Evolutionary conservation across 2,797 vertebrate genomes (phyloP).

Genomic region (Rhabdophis nuchalis): DNA sequence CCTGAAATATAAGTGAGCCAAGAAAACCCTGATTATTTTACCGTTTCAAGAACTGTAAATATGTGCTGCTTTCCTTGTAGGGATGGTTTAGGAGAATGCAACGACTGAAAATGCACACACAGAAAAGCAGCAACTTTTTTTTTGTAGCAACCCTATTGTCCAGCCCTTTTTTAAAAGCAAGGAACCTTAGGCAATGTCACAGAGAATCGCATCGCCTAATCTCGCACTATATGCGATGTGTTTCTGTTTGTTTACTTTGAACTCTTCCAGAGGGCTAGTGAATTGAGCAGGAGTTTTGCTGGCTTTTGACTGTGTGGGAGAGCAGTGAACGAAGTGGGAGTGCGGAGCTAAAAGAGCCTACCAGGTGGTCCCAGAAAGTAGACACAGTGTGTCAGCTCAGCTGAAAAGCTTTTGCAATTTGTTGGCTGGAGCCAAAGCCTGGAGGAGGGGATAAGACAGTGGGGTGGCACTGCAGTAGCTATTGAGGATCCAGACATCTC

Average conservation of each 20-base stretch:
- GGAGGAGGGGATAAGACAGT: slow-evolving; percentile 50
- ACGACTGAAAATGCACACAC: slow-evolving; percentile 12
- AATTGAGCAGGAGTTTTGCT: slow-evolving; percentile 74
- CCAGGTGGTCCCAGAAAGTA: slow-evolving; percentile 84
- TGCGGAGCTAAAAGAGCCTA: slow-evolving; percentile 77
- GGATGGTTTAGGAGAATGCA: slow-evolving; percentile 43
- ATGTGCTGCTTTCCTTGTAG: slow-evolving; percentile 36
- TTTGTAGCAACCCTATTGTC: not conserved
- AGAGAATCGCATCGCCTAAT: slow-evolving; percentile 79
- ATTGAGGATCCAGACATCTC: slow-evolving; percentile 82
- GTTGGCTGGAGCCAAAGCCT: slow-evolving; percentile 70
- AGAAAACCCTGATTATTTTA: slow-evolving; percentile 47
- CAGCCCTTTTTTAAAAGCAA: slow-evolving; percentile 29
- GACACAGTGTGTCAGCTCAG: slow-evolving; percentile 85
- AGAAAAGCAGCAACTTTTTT: slow-evolving; percentile 46
- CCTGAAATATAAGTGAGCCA: slow-evolving; percentile 17
- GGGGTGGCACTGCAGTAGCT: slow-evolving; percentile 76
- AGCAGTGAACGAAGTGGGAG: slow-evolving; percentile 73
- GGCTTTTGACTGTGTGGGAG: slow-evolving; percentile 75
- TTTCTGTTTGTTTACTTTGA: slow-evolving; percentile 68
- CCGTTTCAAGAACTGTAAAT: not conserved
- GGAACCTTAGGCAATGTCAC: slow-evolving; percentile 56
- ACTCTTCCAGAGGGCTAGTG: slow-evolving; percentile 73
- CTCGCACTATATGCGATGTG: slow-evolving; percentile 75
- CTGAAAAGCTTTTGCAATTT: slow-evolving; percentile 83